Evolutionary conservation across 2,797 vertebrate genomes (phyloP), one percentile per base, ranked within the genome.

Genomic region (Labroides dimidiatus): DNA sequence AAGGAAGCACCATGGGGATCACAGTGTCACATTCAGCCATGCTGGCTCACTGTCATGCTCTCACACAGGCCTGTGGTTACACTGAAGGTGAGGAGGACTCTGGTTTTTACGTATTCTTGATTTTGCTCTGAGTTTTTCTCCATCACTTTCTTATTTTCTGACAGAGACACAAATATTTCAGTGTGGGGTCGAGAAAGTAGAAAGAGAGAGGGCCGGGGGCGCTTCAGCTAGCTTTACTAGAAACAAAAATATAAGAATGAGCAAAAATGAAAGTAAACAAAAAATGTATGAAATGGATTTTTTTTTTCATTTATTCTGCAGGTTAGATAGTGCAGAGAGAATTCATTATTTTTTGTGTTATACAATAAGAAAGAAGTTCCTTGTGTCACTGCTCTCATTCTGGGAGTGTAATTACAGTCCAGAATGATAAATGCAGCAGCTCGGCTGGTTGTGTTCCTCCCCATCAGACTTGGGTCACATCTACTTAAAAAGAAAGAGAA

Each of bases 1-100:
- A 98, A 79, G 97, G 96, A 88, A 98, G 96, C 89, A 98, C 96
- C 0, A 96, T 99, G 95, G 97, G 97, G 41, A 93, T 99, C 77
- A 96, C 96, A 0, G 76, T 99, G 69, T 96, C 96, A 48, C 94
- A 97, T 33, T 90, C 95, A 0, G 95, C 96, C 81, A 95, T 98
- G 95, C 72, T 99, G 81, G 94, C 95, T 42, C 97, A 99, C 80
- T 97, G 96, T 80, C 96, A 95, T 0, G 93, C 95, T 2, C 93
- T 99, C 76, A 97, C 96, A 52, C 96, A 98, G 87, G 96, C 96
- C 1, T 99, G 97, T 1, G 94, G 95, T 30, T 99, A 99, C 91
- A 93, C 93, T 0, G 96, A 99, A 94, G 97, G 97, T 99, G 81
- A 94, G 92, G 64, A 54, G 9, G 21, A 39, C 55, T 33, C 16